These are phyloP conservation scores for Campoplex nolae DNA, from an alignment of 2,888 invertebrate species.

Conservation along the genomic window DNA sequence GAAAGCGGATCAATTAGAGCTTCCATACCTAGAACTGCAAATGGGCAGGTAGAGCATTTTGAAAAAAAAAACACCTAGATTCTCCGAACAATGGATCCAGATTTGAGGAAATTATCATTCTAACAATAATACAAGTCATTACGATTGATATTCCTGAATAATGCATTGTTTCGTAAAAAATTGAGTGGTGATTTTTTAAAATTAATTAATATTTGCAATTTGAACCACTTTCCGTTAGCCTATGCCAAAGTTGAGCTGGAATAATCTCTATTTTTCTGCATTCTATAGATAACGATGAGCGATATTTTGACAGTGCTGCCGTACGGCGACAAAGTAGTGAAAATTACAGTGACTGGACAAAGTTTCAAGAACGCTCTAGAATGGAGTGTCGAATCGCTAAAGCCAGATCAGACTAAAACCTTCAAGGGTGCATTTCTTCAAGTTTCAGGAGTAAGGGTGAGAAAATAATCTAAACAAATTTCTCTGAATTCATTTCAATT, in stretches of 20 bases:
- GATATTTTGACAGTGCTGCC: conserved; percentile 92
- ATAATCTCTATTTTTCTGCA: conserved; percentile 71
- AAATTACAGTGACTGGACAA: conserved; percentile 89
- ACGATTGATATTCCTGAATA: too few species aligned
- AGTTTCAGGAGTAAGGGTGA: conserved; percentile 89
- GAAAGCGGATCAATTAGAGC: conserved; percentile 92
- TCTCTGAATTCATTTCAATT: too few species aligned
- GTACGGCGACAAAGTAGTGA: conserved; percentile 89
- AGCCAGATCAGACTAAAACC: conserved; percentile 83
- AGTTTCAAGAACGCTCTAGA: conserved; percentile 89
- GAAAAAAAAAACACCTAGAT: too few species aligned
- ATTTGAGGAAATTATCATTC: too few species aligned
- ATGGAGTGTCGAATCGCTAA: conserved; percentile 86
- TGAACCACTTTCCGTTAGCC: too few species aligned
- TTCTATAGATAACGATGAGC: conserved; percentile 87
- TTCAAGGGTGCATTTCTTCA: conserved; percentile 92
- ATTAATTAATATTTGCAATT: too few species aligned
- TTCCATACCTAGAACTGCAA: conserved; percentile 86
- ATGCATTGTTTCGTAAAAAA: too few species aligned
- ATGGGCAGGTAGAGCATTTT: conserved; percentile 82
- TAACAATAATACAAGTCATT: too few species aligned
- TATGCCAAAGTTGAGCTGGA: too few species aligned
- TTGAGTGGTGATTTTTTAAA: too few species aligned
- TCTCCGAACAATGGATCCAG: too few species aligned
- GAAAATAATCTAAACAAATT: neutral